Evolutionary conservation across 2,888 invertebrate genomes (phyloP).

Genomic region (Slavum lentiscoides): DNA sequence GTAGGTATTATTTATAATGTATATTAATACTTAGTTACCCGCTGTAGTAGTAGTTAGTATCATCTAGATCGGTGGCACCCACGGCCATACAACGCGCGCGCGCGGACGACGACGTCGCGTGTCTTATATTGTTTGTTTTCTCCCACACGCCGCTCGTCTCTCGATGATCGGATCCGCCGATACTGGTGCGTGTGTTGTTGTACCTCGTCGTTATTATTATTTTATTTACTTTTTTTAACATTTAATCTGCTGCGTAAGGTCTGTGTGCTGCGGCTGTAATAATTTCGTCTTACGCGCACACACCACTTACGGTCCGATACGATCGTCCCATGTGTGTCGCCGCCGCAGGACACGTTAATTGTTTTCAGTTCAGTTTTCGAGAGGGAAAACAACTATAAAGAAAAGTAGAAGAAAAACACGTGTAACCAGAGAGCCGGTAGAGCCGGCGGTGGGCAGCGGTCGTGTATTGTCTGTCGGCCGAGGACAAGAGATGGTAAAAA

Average conservation of each 20-base stretch:
- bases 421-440: too few species aligned
- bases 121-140: neutral
- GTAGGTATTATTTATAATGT: neutral
- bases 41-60: neutral
- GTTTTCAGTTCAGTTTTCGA: neutral
- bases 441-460: too few species aligned
- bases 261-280: too few species aligned
- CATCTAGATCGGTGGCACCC: conserved; percentile 17
- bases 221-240: too few species aligned
- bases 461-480: too few species aligned
- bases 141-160: neutral
- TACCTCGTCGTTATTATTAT: too few species aligned
- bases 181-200: too few species aligned
- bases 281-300: neutral
- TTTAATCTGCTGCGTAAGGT: too few species aligned
- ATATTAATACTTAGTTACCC: too few species aligned
- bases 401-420: too few species aligned
- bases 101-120: neutral
- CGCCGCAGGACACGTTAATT: conserved; percentile 14
- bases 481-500: too few species aligned
- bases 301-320: neutral
- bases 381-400: too few species aligned
- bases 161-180: neutral
- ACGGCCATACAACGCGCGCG: neutral
- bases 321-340: neutral